Conservation (phyloP, 2,113 vertebrate species). For the Trochalopteron elliotii region DNA sequence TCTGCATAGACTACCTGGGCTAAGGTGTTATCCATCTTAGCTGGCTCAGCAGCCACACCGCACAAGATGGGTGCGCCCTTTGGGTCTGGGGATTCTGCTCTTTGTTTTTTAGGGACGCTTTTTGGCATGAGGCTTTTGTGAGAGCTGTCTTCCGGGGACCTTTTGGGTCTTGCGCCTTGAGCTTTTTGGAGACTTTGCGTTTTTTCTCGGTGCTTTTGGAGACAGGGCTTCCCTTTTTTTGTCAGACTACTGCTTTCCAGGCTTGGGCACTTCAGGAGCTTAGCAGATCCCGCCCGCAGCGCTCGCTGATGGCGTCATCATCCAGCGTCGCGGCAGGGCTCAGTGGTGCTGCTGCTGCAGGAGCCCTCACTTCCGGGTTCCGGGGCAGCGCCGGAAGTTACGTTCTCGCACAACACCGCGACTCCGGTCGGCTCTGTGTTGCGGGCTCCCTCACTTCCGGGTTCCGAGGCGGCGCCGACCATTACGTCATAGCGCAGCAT, state of each 20-base stretch:
- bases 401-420: no score
- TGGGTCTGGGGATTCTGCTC: not conserved
- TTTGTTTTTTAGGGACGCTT: not conserved
- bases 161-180: no score
- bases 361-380: no score
- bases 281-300: no score
- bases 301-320: no score
- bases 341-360: not conserved
- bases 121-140: no score
- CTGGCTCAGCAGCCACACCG: not conserved
- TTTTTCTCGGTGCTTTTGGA: no score
- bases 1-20: not conserved
- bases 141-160: rapidly evolving
- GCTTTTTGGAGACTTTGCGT: not conserved
- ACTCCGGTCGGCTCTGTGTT: no score
- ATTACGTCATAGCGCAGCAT: not conserved
- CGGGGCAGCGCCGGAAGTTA: not conserved
- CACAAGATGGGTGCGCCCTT: rapidly evolving
- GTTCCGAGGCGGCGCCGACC: no score
- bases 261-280: rapidly evolving
- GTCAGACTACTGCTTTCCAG: not conserved
- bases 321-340: no score
- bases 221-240: not conserved
- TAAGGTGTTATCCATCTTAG: not conserved
- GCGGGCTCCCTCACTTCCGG: not conserved